phyloP scores from a whole-genome alignment of 2,797 vertebrate species.

The Thripadectes ignobilis region DNA sequence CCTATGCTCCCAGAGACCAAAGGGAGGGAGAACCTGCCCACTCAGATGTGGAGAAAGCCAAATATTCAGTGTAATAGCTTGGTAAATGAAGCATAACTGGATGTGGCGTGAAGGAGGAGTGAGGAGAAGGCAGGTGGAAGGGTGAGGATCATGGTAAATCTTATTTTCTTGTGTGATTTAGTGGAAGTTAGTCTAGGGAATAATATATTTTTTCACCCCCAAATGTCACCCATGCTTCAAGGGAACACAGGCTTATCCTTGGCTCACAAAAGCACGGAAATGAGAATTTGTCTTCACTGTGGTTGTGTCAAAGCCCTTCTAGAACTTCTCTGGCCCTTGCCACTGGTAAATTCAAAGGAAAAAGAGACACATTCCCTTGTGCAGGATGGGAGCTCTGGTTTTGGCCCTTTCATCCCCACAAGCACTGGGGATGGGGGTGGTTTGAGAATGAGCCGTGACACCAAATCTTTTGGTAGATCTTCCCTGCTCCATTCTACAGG shows the following conservation, averaged over 20 bases:
- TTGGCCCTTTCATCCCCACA: background rate
- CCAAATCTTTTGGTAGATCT: background rate
- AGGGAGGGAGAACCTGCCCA: background rate
- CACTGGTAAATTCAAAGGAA: background rate
- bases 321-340: background rate
- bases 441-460: background rate
- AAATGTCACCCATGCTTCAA: background rate
- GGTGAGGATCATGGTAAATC: background rate
- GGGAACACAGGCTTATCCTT: background rate
- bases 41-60: conserved; percentile 9
- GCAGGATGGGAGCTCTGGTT: background rate
- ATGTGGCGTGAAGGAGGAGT: background rate
- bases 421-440: background rate
- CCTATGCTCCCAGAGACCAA: conserved; percentile 13
- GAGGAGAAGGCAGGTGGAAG: background rate
- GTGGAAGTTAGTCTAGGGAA: background rate
- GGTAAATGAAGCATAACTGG: conserved; percentile 14
- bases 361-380: background rate
- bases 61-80: background rate
- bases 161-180: background rate
- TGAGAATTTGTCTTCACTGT: background rate
- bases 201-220: background rate
- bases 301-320: background rate
- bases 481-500: background rate
- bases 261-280: background rate